Percentiles rank a stretch among this genome's conserved stretches.
Conservation (phyloP, 2,888 invertebrate genomes). For the Eupeodes latifasciatus region DNA sequence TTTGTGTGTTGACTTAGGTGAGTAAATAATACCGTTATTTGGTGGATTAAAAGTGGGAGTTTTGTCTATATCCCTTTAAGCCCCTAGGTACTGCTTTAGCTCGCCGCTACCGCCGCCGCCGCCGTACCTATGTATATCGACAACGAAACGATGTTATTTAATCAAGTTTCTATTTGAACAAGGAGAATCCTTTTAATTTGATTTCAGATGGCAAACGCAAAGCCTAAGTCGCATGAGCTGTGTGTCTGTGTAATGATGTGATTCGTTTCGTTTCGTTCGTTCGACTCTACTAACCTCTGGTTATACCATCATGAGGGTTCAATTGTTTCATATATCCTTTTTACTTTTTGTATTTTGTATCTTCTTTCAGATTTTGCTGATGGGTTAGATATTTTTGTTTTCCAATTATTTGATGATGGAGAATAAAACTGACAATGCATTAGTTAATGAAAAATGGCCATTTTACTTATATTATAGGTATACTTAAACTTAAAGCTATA, state of each 20-base stretch:
- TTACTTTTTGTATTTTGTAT: background rate
- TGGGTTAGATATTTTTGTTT: background rate
- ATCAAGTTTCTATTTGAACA: conserved; percentile 71
- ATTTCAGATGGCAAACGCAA: conserved; percentile 33
- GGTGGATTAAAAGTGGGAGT: conserved; percentile 64
- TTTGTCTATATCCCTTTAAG: background rate
- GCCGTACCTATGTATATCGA: background rate
- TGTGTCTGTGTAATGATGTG: background rate
- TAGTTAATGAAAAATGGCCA: conserved; percentile 46
- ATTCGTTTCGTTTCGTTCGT: background rate
- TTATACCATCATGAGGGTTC: conserved; percentile 18
- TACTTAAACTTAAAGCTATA: background rate
- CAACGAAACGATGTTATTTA: conserved; percentile 53
- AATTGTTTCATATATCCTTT: conserved; percentile 22
- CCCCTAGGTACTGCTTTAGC: background rate
- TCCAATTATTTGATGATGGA: conserved; percentile 23
- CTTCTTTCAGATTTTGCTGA: background rate
- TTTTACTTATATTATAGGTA: background rate
- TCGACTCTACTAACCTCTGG: background rate
- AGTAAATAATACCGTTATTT: conserved; percentile 74
- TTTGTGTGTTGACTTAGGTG: conserved; percentile 73
- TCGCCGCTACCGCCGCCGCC: too few species aligned
- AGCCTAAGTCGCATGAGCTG: conserved; percentile 1
- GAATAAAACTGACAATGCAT: conserved; percentile 15
- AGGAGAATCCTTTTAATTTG: conserved; percentile 72